phyloP scores from a whole-genome alignment of 2,797 vertebrate species.

The Rhinatrema bivittatum region DNA sequence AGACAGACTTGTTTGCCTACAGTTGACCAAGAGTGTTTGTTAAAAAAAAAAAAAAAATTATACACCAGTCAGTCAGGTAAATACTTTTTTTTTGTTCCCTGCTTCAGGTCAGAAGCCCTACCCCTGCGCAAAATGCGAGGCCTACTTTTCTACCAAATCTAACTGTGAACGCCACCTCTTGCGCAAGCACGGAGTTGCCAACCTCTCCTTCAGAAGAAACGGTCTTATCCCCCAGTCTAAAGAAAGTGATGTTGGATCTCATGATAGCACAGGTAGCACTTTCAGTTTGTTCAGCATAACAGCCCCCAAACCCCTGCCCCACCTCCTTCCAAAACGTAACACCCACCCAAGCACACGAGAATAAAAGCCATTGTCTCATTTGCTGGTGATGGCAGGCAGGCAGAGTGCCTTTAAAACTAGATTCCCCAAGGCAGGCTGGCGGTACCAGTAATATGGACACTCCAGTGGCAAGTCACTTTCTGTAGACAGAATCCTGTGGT shows the following conservation, averaged over 20 bases:
- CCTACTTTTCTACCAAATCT: conserved; percentile 82
- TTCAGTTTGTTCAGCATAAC: conserved; percentile 10
- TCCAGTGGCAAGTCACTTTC: too few relatives aligned
- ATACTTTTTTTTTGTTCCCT: conserved; percentile 25
- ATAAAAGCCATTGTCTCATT: background rate
- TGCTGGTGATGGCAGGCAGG: background rate
- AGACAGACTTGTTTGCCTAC: background rate
- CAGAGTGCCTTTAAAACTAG: background rate
- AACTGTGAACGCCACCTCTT: conserved; percentile 87
- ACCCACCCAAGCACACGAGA: too few relatives aligned
- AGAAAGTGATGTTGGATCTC: conserved; percentile 62
- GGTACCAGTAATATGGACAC: too few relatives aligned
- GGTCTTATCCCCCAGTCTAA: conserved; percentile 53
- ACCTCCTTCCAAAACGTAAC: too few relatives aligned
- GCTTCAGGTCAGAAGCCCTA: conserved; percentile 76
- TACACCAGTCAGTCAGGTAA: conserved; percentile 28
- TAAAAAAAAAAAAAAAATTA: background rate
- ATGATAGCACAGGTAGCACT: conserved; percentile 59
- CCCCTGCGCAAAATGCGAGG: conserved; percentile 71
- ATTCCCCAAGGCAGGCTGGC: too few relatives aligned
- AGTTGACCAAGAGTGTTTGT: background rate
- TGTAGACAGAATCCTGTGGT: too few relatives aligned
- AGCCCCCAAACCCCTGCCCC: background rate
- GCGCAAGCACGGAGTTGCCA: conserved; percentile 71
- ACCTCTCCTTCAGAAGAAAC: conserved; percentile 67